Evolutionary conservation across 2,888 invertebrate genomes (phyloP).

Genomic region (Portevinia maculata): DNA sequence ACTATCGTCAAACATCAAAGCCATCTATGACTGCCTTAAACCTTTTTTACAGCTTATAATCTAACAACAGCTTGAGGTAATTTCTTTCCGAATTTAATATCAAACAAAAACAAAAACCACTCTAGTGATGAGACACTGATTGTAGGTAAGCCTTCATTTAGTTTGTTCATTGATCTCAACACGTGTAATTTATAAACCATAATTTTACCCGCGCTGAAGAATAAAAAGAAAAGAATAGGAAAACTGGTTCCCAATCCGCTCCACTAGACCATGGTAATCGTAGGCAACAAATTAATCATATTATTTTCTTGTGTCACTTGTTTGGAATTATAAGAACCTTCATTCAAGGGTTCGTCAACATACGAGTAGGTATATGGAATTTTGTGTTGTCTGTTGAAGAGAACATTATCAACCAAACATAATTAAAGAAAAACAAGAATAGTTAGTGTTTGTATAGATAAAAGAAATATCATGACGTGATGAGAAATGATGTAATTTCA

Average conservation of each 20-base stretch:
- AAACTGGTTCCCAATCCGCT: constrained; percentile 4
- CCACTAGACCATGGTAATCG: neutral
- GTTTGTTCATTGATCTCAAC: constrained; percentile 39
- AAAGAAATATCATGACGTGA: constrained; percentile 18
- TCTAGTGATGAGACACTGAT: constrained; percentile 36
- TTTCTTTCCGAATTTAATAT: constrained; percentile 22
- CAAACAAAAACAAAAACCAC: neutral
- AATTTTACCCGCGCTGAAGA: constrained; percentile 2
- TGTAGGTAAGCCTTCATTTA: constrained; percentile 28
- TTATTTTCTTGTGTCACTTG: constrained; percentile 26
- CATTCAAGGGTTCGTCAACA: neutral
- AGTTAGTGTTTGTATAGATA: constrained; percentile 9
- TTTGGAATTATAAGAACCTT: constrained; percentile 15
- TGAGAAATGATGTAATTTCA: constrained; percentile 48
- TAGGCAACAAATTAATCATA: constrained; percentile 26
- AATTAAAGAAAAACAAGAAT: neutral
- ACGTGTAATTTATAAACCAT: constrained; percentile 35
- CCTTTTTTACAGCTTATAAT: neutral
- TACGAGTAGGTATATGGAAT: neutral
- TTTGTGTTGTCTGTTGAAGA: neutral
- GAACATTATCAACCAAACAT: neutral
- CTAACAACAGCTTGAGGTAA: constrained; percentile 15
- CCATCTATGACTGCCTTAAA: neutral
- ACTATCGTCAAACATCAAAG: neutral
- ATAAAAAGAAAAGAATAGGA: neutral